Evolutionary conservation across 2,113 vertebrate genomes (phyloP).

Genomic region (Entomyzon cyanotis): DNA sequence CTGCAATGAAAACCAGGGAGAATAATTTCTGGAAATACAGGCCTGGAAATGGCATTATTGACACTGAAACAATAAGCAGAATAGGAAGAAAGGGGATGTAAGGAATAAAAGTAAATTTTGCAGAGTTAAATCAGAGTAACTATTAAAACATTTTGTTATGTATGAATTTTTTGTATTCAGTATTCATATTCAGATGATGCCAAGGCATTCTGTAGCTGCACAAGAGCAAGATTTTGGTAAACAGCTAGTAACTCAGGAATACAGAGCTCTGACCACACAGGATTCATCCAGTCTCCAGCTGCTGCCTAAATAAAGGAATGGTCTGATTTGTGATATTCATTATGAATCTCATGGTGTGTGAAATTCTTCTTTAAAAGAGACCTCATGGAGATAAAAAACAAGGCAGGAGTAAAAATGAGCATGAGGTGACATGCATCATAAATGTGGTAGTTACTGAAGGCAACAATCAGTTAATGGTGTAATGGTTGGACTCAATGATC

Average conservation of each 20-base stretch:
- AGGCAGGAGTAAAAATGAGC: background rate
- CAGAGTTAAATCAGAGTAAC: background rate
- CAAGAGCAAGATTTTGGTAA: background rate
- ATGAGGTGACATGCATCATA: fast-evolving
- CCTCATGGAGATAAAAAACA: background rate
- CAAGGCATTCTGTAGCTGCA: background rate
- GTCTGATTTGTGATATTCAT: background rate
- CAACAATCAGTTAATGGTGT: background rate
- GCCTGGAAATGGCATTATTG: background rate
- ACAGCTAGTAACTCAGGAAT: background rate
- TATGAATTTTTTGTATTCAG: background rate
- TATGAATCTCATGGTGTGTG: background rate
- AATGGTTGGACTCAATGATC: background rate
- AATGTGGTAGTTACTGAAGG: background rate
- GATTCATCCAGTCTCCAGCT: background rate
- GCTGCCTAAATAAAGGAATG: background rate
- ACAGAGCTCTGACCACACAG: background rate
- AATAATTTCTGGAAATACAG: background rate
- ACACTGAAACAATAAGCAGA: background rate
- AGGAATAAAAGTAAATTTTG: background rate
- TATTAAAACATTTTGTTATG: background rate
- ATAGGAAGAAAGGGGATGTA: background rate
- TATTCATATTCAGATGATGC: background rate
- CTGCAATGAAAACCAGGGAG: background rate
- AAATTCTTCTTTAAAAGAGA: background rate